Base-by-base conservation (phyloP, 2,113 vertebrate species). In the Spheniscus mendiculus region DNA sequence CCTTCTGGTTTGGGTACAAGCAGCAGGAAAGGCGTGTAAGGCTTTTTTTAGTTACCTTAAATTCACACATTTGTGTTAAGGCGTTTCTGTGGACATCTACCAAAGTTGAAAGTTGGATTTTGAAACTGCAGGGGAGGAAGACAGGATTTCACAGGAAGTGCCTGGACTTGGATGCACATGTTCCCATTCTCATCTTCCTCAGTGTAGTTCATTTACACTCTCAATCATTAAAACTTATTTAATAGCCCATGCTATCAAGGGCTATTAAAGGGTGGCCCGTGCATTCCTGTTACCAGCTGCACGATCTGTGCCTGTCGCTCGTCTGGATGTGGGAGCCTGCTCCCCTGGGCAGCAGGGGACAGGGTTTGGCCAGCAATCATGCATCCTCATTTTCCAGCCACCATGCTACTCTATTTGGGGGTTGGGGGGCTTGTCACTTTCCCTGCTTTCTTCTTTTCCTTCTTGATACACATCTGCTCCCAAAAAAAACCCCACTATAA, bases 181-280 rank as follows among this genome's bases (percentile, higher is more conserved):
- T 27, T 73, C 22, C 49, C 11, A 1, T 52, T 61, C 22, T 93
- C 36, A 19, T 32, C 74, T 88, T 71, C 29, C 32, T 70, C 2
- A 2, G 1, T 15, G 9, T 21, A 53, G 27, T 40, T 76, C n/a
- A 30, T 61, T 84, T 78, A 56, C 29, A 23, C 12, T 44, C 71
- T n/a, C 23, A 52, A 1, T 70, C 55, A 29, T 63, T 90, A 73
- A 65, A 70, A 18, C 13, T 56, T 34, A 7, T 4, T 63, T 18
- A 59, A 17, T 13, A 44, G 10, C 25, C 49, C 0, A 0, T 59
- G 30, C 12, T 56, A 3, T 45, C 30, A 25, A 27, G 45, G 49
- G 27, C 19, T 63, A 5, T 58, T 30, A 16, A 56, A 20, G n/a
- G 30, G 1, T 55, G 30, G 34, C 40, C 30, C 44, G 3, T 44